phyloP scores from a whole-genome alignment of 1,140 invertebrate species.

The Chelonus insularis region DNA sequence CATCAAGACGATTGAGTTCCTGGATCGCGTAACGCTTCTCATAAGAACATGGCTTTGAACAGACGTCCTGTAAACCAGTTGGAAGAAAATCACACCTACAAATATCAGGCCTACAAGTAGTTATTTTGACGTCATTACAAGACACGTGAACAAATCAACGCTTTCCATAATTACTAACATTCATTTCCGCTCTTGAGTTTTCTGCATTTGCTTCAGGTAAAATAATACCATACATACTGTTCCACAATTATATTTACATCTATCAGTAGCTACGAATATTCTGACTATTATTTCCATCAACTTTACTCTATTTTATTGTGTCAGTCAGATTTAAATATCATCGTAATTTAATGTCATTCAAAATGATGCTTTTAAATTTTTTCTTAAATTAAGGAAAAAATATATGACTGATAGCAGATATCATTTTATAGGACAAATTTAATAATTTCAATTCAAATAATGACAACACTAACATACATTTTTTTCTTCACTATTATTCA shows the following conservation, averaged over 20 bases:
- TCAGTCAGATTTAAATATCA: no score
- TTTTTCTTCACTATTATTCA: not conserved
- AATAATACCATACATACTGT: not conserved
- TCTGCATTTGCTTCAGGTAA: no score
- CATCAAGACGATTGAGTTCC: constrained; percentile 14
- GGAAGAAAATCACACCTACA: constrained; percentile 16
- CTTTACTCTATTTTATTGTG: no score
- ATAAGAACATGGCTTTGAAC: not conserved
- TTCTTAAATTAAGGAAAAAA: no score
- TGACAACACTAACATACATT: not conserved
- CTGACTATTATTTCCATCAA: no score
- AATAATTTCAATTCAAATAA: not conserved
- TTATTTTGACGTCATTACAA: not conserved
- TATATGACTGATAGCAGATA: no score
- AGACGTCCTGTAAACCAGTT: constrained; percentile 8
- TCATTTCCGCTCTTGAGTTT: constrained; percentile 2
- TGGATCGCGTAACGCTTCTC: constrained; percentile 24
- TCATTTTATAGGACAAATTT: not conserved
- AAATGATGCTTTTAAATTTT: no score
- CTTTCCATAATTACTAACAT: constrained; percentile 1
- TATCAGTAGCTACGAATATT: no score
- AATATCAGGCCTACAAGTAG: not conserved
- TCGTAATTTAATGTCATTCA: no score
- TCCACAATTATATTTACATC: no score
- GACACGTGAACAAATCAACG: constrained; percentile 10